Conservation (phyloP, 92 coral and sea anemone genomes). For the Umimayanthus kanabou region DNA sequence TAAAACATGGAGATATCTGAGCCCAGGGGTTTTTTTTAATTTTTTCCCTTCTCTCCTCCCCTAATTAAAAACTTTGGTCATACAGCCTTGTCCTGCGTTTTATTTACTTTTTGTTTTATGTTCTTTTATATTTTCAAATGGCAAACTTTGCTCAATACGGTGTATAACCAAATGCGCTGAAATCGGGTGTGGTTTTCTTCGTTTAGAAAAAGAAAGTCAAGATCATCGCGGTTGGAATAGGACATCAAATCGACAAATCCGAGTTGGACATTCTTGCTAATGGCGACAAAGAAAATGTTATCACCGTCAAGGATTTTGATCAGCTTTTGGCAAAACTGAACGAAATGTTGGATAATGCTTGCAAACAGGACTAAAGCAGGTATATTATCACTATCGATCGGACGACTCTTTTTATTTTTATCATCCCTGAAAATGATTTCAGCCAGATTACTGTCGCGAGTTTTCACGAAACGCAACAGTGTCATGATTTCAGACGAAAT, state of each 20-base stretch:
- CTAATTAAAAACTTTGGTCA: too few relatives aligned
- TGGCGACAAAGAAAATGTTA: constrained; percentile 13
- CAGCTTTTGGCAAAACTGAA: constrained; percentile 19
- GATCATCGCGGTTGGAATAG: constrained; percentile 33
- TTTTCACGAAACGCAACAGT: too few relatives aligned
- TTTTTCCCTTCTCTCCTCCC: too few relatives aligned
- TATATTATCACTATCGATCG: background rate
- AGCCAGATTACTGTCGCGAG: too few relatives aligned
- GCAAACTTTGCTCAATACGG: background rate
- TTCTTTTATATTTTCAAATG: too few relatives aligned
- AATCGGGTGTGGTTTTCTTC: background rate
- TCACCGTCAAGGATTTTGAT: constrained; percentile 35
- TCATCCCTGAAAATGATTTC: too few relatives aligned
- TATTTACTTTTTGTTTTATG: too few relatives aligned
- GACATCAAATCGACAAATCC: background rate
- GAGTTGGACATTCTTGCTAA: constrained; percentile 3
- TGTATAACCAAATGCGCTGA: background rate
- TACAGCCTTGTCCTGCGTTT: too few relatives aligned
- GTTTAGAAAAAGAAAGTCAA: constrained; percentile 40
- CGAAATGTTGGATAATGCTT: constrained; percentile 27
- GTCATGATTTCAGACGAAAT: too few relatives aligned
- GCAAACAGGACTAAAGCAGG: background rate
- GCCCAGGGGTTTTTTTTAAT: too few relatives aligned
- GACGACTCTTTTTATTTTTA: too few relatives aligned
- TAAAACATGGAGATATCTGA: too few relatives aligned